These are phyloP conservation scores for Cheilosia grossa DNA, from an alignment of 2,888 invertebrate genomes.

Conservation along the genomic window DNA sequence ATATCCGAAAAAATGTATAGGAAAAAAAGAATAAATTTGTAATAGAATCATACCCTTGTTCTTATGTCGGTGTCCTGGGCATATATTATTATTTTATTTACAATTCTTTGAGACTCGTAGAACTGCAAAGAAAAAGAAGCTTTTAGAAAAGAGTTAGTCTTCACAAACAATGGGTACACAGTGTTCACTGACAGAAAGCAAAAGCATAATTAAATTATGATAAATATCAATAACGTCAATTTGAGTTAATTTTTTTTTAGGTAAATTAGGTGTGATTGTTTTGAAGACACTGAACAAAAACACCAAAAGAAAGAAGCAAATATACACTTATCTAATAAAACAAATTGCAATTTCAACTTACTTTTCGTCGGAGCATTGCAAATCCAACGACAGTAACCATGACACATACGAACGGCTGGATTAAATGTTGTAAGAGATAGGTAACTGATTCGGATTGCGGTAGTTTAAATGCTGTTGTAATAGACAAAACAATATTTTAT, in stretches of 20 bases:
- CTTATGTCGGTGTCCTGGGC: conserved; percentile 16
- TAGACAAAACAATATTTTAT: neutral
- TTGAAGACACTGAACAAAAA: too few relatives aligned
- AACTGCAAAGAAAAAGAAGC: conserved; percentile 29
- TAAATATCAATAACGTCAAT: too few relatives aligned
- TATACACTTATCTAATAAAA: neutral
- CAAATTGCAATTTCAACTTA: neutral
- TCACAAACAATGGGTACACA: too few relatives aligned
- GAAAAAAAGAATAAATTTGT: too few relatives aligned
- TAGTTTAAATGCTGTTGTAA: conserved; percentile 48
- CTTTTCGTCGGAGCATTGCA: conserved; percentile 11
- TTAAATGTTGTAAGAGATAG: conserved; percentile 39
- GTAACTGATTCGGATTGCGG: conserved; percentile 4
- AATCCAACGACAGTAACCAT: conserved; percentile 28
- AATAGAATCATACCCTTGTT: conserved; percentile 23
- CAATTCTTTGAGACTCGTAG: conserved; percentile 14
- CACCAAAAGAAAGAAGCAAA: too few relatives aligned
- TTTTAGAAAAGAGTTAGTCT: too few relatives aligned
- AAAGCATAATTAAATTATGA: neutral
- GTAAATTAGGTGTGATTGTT: neutral
- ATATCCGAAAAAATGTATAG: too few relatives aligned
- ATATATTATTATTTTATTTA: conserved; percentile 52
- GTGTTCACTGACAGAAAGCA: too few relatives aligned
- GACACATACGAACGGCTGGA: conserved; percentile 32
- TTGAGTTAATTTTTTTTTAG: neutral